Evolutionary conservation across 2,888 invertebrate genomes (phyloP).

Genomic region (Melipona bicolor): DNA sequence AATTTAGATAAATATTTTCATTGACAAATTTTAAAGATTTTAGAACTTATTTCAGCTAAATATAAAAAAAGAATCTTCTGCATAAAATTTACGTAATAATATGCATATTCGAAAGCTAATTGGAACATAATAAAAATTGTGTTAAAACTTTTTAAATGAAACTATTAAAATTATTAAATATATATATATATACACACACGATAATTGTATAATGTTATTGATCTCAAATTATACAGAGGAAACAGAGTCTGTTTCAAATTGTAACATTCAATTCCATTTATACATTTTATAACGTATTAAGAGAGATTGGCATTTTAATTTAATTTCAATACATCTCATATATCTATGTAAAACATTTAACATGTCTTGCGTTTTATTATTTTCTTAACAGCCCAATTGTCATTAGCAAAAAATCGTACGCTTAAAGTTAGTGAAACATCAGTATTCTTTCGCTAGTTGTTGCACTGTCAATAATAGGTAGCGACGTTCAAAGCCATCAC

Average conservation of each 20-base stretch:
- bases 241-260: neutral
- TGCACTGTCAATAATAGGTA: conserved; percentile 10
- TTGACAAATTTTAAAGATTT: neutral
- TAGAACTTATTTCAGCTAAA: neutral
- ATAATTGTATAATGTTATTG: neutral
- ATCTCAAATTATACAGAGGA: neutral
- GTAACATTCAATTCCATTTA: neutral
- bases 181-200: neutral
- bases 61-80: too few species aligned
- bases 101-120: neutral
- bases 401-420: neutral
- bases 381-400: neutral
- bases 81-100: neutral
- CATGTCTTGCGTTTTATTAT: neutral
- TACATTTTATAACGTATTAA: neutral
- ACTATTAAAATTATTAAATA: neutral
- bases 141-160: neutral
- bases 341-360: neutral
- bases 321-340: neutral
- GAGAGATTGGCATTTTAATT: neutral
- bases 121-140: neutral
- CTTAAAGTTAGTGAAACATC: neutral
- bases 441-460: neutral
- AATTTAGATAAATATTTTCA: neutral
- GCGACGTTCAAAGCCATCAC: conserved; percentile 30